Percentiles rank a stretch among this genome's conserved stretches.
Evolutionary conservation across 2,888 invertebrate genomes (phyloP).

Genomic region (Achlya flavicornis): DNA sequence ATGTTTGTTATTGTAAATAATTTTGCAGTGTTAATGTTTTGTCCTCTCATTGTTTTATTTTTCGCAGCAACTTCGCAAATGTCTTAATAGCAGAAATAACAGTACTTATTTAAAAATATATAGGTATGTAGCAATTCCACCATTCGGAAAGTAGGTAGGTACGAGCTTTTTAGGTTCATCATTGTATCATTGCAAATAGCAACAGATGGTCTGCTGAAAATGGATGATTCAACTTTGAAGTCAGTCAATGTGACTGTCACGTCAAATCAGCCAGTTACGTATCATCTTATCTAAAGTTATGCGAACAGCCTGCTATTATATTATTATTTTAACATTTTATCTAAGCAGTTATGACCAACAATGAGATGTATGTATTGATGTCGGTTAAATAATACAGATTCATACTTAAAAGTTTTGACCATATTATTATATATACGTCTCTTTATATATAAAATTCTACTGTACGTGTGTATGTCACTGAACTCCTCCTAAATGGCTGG

Average conservation of each 20-base stretch:
- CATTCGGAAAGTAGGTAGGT: too few species aligned
- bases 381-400: background rate
- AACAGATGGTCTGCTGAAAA: constrained; percentile 37
- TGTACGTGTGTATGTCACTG: too few species aligned
- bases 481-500: too few species aligned
- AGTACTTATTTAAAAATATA: background rate
- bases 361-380: constrained; percentile 17
- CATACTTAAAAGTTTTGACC: background rate
- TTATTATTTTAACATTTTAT: background rate
- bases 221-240: constrained; percentile 15
- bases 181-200: constrained; percentile 13
- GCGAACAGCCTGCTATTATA: background rate
- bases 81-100: background rate
- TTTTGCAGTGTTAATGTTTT: background rate
- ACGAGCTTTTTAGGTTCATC: constrained; percentile 12
- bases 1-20: constrained; percentile 3
- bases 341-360: background rate
- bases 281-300: background rate
- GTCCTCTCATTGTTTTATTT: background rate
- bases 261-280: constrained; percentile 17
- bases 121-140: background rate
- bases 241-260: constrained; percentile 15
- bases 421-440: background rate
- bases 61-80: background rate
- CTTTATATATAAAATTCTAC: too few species aligned